phyloP scores from a whole-genome alignment of 2,797 vertebrate genomes.

The Muscicapa striata region DNA sequence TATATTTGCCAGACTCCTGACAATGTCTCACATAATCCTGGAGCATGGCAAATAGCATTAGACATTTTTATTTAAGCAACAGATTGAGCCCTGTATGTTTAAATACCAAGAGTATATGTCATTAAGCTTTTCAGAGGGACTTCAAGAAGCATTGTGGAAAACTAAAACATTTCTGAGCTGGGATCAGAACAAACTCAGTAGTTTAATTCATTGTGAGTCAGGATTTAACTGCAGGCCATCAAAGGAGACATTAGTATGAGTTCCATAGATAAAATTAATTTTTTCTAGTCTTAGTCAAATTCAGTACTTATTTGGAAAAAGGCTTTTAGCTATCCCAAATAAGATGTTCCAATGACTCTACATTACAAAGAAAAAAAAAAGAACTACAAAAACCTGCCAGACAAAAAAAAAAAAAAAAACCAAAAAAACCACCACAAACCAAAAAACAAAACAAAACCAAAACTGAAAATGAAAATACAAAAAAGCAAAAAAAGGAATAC shows the following conservation, averaged over 20 bases:
- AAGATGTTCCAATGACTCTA: neutral
- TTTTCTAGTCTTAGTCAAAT: neutral
- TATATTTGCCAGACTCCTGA: conserved; percentile 6
- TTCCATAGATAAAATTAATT: neutral
- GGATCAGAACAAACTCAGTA: neutral
- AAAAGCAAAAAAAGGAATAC: neutral
- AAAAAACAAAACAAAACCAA: no score
- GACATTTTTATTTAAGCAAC: conserved; percentile 16
- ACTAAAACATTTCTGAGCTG: neutral
- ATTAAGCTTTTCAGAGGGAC: neutral
- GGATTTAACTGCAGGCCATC: neutral
- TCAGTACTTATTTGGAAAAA: neutral
- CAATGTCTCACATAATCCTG: neutral
- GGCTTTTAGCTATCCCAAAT: neutral
- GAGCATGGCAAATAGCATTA: conserved; percentile 24
- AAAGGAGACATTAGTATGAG: neutral
- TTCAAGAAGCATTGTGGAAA: neutral
- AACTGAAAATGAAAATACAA: neutral
- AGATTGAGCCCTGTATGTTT: conserved; percentile 19
- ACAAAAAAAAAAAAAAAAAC: no score
- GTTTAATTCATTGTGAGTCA: neutral
- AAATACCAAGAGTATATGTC: neutral
- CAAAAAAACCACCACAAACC: no score
- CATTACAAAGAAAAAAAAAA: neutral
- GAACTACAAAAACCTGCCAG: no score